Percentiles rank a stretch among this genome's conserved stretches.
These are phyloP conservation scores for Galaxea fascicularis DNA, from an alignment of 92 coral and sea anemone species.

Conservation along the genomic window DNA sequence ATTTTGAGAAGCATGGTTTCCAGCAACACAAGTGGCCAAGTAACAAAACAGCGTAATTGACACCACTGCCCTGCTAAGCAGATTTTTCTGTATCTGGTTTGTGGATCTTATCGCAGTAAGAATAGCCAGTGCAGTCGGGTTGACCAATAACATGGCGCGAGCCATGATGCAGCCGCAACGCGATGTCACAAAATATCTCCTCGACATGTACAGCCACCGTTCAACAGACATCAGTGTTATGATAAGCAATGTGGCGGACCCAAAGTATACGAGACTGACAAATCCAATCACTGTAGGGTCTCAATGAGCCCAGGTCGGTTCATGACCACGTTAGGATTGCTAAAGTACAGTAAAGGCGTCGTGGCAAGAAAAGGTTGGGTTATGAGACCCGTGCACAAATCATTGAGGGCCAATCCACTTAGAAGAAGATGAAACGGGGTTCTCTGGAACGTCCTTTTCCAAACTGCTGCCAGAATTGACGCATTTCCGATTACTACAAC, in stretches of 20 bases:
- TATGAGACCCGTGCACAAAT: conserved; percentile 13
- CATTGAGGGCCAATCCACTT: conserved; percentile 2
- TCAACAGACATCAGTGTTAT: not conserved
- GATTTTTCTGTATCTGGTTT: too few relatives aligned
- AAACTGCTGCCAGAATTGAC: conserved; percentile 10
- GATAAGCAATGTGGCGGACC: not conserved
- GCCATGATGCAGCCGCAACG: not conserved
- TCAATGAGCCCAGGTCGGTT: too few relatives aligned
- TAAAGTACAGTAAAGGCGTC: too few relatives aligned
- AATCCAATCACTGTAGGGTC: not conserved
- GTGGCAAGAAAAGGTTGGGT: not conserved
- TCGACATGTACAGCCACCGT: not conserved
- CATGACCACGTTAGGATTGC: not conserved
- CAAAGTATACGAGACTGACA: not conserved
- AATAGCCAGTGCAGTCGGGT: too few relatives aligned
- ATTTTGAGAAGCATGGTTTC: not conserved
- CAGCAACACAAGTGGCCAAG: not conserved
- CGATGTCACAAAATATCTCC: not conserved
- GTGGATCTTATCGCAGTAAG: too few relatives aligned
- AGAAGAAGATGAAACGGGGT: conserved; percentile 13
- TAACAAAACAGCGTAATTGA: not conserved
- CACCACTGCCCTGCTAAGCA: not conserved
- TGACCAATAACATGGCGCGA: too few relatives aligned
- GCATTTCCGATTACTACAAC: conserved; percentile 3
- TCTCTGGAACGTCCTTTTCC: conserved; percentile 1